Conservation (phyloP, 2,113 vertebrate species). For the Antigone vipio region DNA sequence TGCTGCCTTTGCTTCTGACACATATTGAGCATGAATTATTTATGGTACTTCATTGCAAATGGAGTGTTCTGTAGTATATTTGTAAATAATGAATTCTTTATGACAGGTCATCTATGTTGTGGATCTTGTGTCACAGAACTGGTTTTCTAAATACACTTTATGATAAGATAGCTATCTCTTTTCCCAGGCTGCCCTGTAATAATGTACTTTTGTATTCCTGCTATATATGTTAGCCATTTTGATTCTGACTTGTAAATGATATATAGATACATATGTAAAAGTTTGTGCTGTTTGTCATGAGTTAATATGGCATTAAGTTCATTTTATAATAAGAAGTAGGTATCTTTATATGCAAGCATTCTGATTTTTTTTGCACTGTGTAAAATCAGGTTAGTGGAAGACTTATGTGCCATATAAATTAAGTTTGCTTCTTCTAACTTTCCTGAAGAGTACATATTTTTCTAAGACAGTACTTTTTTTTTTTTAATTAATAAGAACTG, state of each 20-base stretch:
- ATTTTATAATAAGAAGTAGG: not conserved
- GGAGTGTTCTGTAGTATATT: conserved; percentile 22
- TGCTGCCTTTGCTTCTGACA: not conserved
- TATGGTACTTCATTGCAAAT: conserved; percentile 9
- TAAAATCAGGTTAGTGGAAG: not conserved
- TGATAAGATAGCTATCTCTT: not conserved
- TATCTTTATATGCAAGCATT: not conserved
- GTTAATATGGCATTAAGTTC: not conserved
- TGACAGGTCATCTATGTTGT: not conserved
- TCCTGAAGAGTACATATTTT: not conserved
- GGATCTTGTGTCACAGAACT: not conserved
- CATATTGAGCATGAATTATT: not conserved
- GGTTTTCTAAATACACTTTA: not conserved
- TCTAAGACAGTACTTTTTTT: not conserved
- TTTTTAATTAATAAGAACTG: not conserved
- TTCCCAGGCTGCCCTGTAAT: not conserved
- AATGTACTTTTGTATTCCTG: not conserved
- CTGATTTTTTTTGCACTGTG: not conserved
- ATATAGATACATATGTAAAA: not conserved
- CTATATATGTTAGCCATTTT: not conserved
- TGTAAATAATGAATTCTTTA: conserved; percentile 53
- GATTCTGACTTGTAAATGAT: not conserved
- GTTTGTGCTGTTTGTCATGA: not conserved
- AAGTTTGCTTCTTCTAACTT: not conserved
- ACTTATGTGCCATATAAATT: not conserved